Evolutionary conservation across 1,140 invertebrate genomes (phyloP), one percentile per base, ranked within the genome.

Genomic region (Hyphantria cunea): DNA sequence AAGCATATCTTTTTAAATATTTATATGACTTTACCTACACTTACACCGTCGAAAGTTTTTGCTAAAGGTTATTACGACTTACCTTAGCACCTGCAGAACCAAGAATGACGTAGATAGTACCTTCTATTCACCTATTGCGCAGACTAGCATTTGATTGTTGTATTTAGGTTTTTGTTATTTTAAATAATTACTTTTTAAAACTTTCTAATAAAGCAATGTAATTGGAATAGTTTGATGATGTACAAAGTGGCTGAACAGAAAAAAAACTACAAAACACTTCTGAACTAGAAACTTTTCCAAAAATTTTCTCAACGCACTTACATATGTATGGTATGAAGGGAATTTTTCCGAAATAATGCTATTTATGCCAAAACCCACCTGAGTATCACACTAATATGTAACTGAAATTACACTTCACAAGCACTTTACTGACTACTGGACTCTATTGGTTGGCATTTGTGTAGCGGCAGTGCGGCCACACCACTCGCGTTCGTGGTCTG

Each of bases 351-450:
- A 17, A 49, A 37, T 39, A 5, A 7, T 39, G 10, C 11, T 14
- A 52, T 37, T 34, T 37, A 3, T 25, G 17, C 10, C 31, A 52
- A 44, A 62, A 62, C 59, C 41, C 42, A 62, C 59, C 59, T 62
- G 50, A 78, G 10, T 11, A 44, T 42, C 33, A 47, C 59, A 53
- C 34, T 45, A 7, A 39, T 32, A 9, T 51, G 34, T 49, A 60
- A 70, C 64, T 63, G 63, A 53, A 65, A 66, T 39, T 50, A 64
- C 71, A 67, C 48, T 65, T 67, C 78, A 87, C 82, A 74, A 73
- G 53, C 76, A 85, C 84, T 85, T 74, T 76, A 82, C 83, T 80
- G 72, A 65, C 48, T 70, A 63, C 68, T 67, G 53, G 48, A 50
- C 68, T 72, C 75, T 44, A 52, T 62, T 52, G 45, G 53, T 56